Evolutionary conservation across 2,113 vertebrate species (phyloP).

Genomic region (Machaerirhynchus nigripectus): DNA sequence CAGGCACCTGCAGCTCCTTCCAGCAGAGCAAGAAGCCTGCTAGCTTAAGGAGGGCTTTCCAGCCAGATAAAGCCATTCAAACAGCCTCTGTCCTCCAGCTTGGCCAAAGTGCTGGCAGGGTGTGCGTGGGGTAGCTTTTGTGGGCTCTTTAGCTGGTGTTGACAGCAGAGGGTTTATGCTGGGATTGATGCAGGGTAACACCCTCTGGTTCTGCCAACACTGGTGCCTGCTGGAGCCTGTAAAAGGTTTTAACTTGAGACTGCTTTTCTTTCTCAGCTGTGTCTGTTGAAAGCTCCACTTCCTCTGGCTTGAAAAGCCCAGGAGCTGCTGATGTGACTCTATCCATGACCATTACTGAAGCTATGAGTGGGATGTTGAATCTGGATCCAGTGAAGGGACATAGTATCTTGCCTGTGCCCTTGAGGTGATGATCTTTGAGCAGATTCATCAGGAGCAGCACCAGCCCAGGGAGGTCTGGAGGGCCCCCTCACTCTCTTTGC

Average conservation of each 20-base stretch:
- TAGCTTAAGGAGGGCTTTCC: not conserved
- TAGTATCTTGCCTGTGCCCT: not conserved
- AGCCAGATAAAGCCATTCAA: not conserved
- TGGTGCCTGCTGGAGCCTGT: not conserved
- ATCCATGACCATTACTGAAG: accelerated
- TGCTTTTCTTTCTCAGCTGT: not conserved
- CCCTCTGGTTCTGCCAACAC: not conserved
- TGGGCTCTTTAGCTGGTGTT: not conserved
- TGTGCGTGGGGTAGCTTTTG: not conserved
- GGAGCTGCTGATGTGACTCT: not conserved
- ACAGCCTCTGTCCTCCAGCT: not conserved
- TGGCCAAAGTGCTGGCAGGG: not conserved
- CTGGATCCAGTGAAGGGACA: not conserved
- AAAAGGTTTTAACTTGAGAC: not conserved
- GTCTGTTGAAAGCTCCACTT: not conserved
- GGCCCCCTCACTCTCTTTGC: too few relatives aligned
- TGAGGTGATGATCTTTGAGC: not conserved
- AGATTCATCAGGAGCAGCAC: not conserved
- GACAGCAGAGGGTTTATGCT: constrained; percentile 8
- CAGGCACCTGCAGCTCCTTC: not conserved
- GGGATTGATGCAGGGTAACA: not conserved
- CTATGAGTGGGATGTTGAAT: not conserved
- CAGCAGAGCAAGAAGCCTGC: not conserved
- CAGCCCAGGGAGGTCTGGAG: not conserved
- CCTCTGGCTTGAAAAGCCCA: not conserved